Percentiles rank a stretch among this genome's conserved stretches.
phyloP scores from a whole-genome alignment of 1,140 invertebrate genomes.

The Papilio helenus region DNA sequence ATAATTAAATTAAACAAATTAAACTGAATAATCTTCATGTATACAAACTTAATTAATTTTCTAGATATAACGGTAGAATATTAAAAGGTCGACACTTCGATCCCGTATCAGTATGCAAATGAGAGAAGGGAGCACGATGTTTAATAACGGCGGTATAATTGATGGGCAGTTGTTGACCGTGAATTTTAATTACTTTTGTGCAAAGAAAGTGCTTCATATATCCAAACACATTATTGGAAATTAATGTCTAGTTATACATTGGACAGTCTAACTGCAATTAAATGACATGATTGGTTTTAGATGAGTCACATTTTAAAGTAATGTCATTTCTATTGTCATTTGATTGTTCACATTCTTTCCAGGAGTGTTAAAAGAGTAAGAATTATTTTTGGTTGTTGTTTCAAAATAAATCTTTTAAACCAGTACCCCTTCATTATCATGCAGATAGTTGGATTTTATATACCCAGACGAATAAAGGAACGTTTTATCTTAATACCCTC shows the following conservation, averaged over 20 bases:
- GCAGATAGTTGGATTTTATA: background rate
- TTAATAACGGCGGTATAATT: background rate
- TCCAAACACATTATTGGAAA: background rate
- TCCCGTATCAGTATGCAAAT: slow-evolving; percentile 32
- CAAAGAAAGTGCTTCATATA: background rate
- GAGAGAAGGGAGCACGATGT: background rate
- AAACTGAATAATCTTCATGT: background rate
- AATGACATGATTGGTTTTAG: background rate
- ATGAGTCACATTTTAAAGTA: too few species aligned
- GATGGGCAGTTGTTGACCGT: slow-evolving; percentile 12
- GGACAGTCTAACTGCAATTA: background rate
- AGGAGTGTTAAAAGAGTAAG: too few species aligned
- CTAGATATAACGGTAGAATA: background rate
- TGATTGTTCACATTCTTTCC: too few species aligned
- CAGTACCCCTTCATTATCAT: background rate
- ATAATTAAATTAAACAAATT: background rate
- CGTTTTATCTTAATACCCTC: background rate
- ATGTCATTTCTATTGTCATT: too few species aligned
- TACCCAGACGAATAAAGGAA: background rate
- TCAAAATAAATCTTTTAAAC: background rate
- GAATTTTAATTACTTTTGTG: slow-evolving; percentile 20
- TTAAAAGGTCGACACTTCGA: slow-evolving; percentile 28
- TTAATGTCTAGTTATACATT: background rate
- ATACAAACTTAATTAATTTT: background rate
- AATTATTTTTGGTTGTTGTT: too few species aligned